A percentile compares a stretch with the other conserved stretches of the same genome.
Evolutionary conservation across 1,140 invertebrate genomes (phyloP).

Genomic region (Platorchestia sp.): DNA sequence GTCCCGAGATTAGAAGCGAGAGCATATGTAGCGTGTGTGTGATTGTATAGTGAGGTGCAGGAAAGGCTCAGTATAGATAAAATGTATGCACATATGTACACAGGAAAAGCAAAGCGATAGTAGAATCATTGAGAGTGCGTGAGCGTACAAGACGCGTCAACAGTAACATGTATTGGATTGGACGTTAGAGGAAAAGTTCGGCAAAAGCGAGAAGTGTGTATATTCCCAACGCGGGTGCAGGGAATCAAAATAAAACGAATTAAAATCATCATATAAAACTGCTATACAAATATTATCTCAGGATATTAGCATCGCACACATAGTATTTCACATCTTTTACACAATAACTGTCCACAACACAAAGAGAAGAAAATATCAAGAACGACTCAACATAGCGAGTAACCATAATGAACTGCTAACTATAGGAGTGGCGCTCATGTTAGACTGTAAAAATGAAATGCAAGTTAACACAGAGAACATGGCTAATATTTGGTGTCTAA

Average conservation of each 20-base stretch:
- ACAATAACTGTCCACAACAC: background rate
- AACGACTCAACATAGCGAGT: background rate
- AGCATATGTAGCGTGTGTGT: background rate
- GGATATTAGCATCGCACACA: background rate
- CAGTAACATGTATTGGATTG: background rate
- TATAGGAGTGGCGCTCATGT: slow-evolving; percentile 1
- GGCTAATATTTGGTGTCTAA: background rate
- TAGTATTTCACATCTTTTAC: background rate
- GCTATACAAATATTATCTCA: background rate
- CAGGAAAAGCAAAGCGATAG: background rate
- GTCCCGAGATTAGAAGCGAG: background rate
- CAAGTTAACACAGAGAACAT: background rate
- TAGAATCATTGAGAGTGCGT: background rate
- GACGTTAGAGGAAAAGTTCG: background rate
- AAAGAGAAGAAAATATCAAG: background rate
- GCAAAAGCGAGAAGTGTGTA: background rate
- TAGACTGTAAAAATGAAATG: background rate
- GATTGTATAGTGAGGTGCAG: background rate
- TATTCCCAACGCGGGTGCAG: background rate
- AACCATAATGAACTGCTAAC: background rate
- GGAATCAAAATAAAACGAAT: background rate
- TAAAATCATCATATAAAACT: background rate
- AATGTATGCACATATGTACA: background rate
- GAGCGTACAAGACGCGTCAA: background rate
- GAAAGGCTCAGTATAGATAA: background rate